Evolutionary conservation across 1,140 invertebrate species (phyloP).

Genomic region (Drosophila sulfurigaster): DNA sequence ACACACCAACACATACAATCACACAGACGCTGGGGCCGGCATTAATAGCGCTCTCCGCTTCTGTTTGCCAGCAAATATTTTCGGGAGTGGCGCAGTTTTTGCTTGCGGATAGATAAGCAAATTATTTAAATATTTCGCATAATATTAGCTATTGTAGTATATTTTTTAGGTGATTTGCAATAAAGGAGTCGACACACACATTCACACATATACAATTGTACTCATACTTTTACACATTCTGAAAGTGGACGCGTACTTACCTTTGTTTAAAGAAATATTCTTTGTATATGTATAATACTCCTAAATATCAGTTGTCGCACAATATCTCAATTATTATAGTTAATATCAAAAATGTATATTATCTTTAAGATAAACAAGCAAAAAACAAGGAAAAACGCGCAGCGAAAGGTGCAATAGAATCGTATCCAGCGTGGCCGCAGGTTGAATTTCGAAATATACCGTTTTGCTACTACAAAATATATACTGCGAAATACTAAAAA

Average conservation of each 20-base stretch:
- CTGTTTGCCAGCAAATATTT: slow-evolving; percentile 47
- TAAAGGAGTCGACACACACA: background rate
- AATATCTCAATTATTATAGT: slow-evolving; percentile 4
- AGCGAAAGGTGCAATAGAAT: slow-evolving; percentile 45
- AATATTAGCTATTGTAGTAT: background rate
- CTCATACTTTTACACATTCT: background rate
- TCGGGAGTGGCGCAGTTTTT: slow-evolving; percentile 61
- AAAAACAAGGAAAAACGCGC: slow-evolving; percentile 55
- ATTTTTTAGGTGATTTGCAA: background rate
- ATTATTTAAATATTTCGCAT: slow-evolving; percentile 9
- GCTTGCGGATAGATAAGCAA: slow-evolving; percentile 43
- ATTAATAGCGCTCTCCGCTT: slow-evolving; percentile 45
- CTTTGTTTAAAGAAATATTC: slow-evolving; percentile 40
- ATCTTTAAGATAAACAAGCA: slow-evolving; percentile 44
- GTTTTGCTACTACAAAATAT: background rate
- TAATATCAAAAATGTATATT: slow-evolving; percentile 26
- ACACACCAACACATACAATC: slow-evolving; percentile 30
- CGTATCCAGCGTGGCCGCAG: background rate
- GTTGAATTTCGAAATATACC: background rate
- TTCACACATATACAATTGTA: background rate
- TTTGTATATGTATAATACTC: slow-evolving; percentile 4
- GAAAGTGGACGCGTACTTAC: slow-evolving; percentile 45
- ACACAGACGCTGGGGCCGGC: slow-evolving; percentile 50
- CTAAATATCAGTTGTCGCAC: slow-evolving; percentile 3
- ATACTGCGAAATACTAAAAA: background rate